These are phyloP conservation scores for Spinus olivaceus DNA, from an alignment of 2,797 vertebrate genomes.

Conservation along the genomic window DNA sequence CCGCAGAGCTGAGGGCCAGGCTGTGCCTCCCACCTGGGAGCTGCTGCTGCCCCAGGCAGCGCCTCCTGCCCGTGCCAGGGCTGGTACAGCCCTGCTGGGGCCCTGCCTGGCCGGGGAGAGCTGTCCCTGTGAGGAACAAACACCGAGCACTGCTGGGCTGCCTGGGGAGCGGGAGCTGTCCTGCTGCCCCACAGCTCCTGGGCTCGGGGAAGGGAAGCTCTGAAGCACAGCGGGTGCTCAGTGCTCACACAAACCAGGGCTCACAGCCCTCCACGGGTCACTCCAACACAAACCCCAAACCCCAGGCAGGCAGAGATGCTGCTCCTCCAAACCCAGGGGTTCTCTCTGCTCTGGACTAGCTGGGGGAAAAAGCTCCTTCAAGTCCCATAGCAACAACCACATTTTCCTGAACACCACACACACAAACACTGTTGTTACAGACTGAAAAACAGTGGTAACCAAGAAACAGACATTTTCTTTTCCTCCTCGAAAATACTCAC, in stretches of 20 bases:
- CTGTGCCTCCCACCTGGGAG: no score
- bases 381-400: neutral
- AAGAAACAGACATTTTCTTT: neutral
- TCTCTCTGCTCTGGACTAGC: neutral
- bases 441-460: neutral
- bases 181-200: neutral
- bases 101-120: neutral
- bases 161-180: neutral
- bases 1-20: no score
- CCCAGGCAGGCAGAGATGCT: neutral
- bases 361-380: neutral
- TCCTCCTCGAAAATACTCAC: fast-evolving
- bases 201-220: neutral
- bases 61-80: fast-evolving
- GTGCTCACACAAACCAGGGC: neutral
- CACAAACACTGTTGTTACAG: neutral
- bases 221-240: neutral
- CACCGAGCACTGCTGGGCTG: fast-evolving
- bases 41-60: neutral
- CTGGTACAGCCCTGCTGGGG: neutral
- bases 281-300: fast-evolving
- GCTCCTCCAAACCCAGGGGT: fast-evolving
- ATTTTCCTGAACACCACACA: neutral
- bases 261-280: fast-evolving
- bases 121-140: fast-evolving